phyloP scores from a whole-genome alignment of 35 echinoderm and acorn worm species.

The Holothuria glaberrima region DNA sequence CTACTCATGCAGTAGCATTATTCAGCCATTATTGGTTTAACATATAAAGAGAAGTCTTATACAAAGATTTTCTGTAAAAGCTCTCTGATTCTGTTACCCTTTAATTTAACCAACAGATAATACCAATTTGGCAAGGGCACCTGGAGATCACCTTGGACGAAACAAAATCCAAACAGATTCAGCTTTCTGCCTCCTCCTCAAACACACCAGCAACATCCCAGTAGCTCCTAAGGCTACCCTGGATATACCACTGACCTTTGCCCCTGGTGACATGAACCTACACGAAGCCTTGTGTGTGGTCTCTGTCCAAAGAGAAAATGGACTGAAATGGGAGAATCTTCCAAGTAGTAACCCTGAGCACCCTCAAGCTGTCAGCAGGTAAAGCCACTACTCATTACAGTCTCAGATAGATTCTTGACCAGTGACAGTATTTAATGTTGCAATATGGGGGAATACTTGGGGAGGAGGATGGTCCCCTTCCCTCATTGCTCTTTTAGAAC shows the following conservation, averaged over 20 bases:
- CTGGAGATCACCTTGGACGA: conserved; percentile 51
- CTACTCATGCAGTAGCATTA: too few relatives aligned
- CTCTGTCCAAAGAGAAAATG: conserved; percentile 73
- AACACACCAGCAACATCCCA: conserved; percentile 74
- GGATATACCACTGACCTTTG: conserved; percentile 92
- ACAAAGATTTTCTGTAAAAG: background rate
- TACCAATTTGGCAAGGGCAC: conserved; percentile 63
- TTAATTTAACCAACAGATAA: conserved; percentile 69
- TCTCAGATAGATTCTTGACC: too few relatives aligned
- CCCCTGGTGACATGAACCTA: conserved; percentile 86
- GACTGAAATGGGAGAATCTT: conserved; percentile 68
- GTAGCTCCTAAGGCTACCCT: conserved; percentile 83
- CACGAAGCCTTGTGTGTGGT: conserved; percentile 90
- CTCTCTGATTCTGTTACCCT: background rate
- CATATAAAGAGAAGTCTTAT: too few relatives aligned
- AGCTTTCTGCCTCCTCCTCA: conserved; percentile 93
- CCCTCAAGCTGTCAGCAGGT: conserved; percentile 57
- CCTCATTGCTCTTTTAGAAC: too few relatives aligned
- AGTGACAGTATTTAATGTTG: too few relatives aligned
- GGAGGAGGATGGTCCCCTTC: too few relatives aligned
- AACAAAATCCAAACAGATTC: conserved; percentile 87
- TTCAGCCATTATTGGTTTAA: too few relatives aligned
- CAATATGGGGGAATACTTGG: too few relatives aligned
- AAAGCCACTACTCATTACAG: background rate
- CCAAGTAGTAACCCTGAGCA: conserved; percentile 77